Evolutionary conservation across 2,797 vertebrate species (phyloP), one percentile per base, ranked within the genome.

Genomic region (Pagetopsis macropterus): DNA sequence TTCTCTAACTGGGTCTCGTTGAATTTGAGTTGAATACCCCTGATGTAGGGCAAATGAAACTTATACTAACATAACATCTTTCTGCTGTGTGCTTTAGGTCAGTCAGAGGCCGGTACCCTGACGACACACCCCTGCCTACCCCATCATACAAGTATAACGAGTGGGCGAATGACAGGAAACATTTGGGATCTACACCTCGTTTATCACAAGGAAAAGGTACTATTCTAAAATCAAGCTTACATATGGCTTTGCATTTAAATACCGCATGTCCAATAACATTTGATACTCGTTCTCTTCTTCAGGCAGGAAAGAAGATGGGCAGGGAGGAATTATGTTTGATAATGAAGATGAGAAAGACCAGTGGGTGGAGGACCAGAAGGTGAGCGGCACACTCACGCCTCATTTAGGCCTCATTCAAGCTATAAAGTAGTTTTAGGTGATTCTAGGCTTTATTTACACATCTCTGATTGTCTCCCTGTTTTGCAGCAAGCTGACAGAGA

Each of bases 61-160:
- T 4, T 15, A 31, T 67, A 15, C 17, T 59, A 19, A 14, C 16
- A 7, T 52, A 49, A 59, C 1, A 1, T 51, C 43, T 63, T 1
- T 83, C 16, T 67, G 10, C 45, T 86, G 14, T 70, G n/a, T 65
- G 16, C 43, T 7, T 27, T 78, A 99, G 98, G 91, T 99, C 97
- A 75, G 88, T 95, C 65, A 96, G 95, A 92, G 94, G 93, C 76
- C 96, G 92, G 19, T 98, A 96, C 84, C 87, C 92, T 0, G 96
- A 97, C 0, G 97, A 98, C 84, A 96, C 97, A 0, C 98, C 98
- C 0, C 82, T 99, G 67, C 98, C 97, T 0, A 99, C 98, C 0
- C 98, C 98, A 0, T 98, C 98, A 0, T 99, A 98, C 88, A 99
- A 99, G 79, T 99, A 98, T 88, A 99, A 99, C 0, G 98, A 99